Conservation (phyloP, 1,140 invertebrate species). For the Acromyrmex charruanus region DNA sequence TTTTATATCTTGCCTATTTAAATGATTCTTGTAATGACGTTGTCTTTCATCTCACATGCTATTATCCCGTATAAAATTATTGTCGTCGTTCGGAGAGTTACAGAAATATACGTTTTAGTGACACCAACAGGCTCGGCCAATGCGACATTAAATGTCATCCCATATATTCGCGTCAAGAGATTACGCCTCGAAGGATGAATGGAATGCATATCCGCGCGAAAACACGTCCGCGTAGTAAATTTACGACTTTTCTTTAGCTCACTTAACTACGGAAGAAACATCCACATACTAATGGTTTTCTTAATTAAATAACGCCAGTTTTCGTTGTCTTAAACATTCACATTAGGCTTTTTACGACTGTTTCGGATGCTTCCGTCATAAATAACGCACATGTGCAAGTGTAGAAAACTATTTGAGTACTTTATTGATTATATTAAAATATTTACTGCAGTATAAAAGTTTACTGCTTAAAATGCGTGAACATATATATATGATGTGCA, state of each 20-base stretch:
- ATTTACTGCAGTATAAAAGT: slow-evolving; percentile 12
- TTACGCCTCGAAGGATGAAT: slow-evolving; percentile 35
- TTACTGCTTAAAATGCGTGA: neutral
- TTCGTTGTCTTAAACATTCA: neutral
- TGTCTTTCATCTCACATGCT: slow-evolving; percentile 15
- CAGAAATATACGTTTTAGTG: slow-evolving; percentile 53
- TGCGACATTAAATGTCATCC: slow-evolving; percentile 51
- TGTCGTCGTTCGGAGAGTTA: slow-evolving; percentile 16
- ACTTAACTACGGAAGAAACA: neutral
- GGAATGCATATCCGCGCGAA: slow-evolving; percentile 32
- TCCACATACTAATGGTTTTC: neutral
- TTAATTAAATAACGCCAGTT: slow-evolving; percentile 22
- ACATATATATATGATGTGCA: neutral
- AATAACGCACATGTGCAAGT: neutral
- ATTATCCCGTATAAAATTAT: slow-evolving; percentile 24
- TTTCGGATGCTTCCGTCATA: neutral
- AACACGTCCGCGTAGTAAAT: slow-evolving; percentile 10
- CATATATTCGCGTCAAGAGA: slow-evolving; percentile 49
- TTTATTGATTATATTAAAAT: slow-evolving; percentile 23
- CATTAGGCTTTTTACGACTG: slow-evolving; percentile 19
- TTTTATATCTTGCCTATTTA: neutral
- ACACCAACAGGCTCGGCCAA: slow-evolving; percentile 12
- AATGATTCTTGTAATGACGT: neutral
- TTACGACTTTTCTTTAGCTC: slow-evolving; percentile 22
- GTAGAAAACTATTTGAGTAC: neutral